phyloP scores from a whole-genome alignment of 2,113 vertebrate species.

The Meriones unguiculatus region DNA sequence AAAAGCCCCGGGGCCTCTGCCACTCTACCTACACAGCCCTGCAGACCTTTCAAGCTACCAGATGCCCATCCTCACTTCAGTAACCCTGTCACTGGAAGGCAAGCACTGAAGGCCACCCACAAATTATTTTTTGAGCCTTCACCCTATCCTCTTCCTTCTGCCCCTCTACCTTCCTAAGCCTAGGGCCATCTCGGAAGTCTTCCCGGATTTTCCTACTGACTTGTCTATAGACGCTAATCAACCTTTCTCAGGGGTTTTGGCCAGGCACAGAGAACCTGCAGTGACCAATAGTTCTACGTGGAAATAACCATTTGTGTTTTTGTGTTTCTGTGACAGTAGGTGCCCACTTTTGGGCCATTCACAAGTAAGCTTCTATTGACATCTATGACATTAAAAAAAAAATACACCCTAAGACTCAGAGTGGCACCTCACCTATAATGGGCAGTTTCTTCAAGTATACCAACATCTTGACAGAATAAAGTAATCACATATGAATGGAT shows the following conservation, averaged over 20 bases:
- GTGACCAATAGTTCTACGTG: background rate
- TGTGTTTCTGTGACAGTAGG: background rate
- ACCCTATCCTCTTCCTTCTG: background rate
- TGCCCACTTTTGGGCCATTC: background rate
- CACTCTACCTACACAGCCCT: background rate
- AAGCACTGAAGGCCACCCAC: background rate
- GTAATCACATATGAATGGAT: background rate
- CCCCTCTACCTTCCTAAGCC: background rate
- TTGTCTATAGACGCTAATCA: background rate
- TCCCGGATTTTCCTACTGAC: background rate
- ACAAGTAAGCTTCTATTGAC: background rate
- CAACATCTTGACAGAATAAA: constrained; percentile 70
- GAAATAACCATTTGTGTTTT: background rate
- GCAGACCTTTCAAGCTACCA: background rate
- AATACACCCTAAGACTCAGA: background rate
- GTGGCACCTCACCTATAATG: constrained; percentile 35
- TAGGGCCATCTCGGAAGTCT: background rate
- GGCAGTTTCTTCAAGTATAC: constrained; percentile 64
- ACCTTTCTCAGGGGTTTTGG: background rate
- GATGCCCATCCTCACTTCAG: background rate
- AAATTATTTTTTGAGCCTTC: background rate
- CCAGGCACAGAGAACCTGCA: background rate
- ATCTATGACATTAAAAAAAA: constrained; percentile 11
- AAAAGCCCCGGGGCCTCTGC: background rate
- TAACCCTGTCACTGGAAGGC: background rate